Percentiles rank a stretch among this genome's conserved stretches.
phyloP scores from a whole-genome alignment of 2,113 vertebrate genomes.

The Oncorhynchus nerka region DNA sequence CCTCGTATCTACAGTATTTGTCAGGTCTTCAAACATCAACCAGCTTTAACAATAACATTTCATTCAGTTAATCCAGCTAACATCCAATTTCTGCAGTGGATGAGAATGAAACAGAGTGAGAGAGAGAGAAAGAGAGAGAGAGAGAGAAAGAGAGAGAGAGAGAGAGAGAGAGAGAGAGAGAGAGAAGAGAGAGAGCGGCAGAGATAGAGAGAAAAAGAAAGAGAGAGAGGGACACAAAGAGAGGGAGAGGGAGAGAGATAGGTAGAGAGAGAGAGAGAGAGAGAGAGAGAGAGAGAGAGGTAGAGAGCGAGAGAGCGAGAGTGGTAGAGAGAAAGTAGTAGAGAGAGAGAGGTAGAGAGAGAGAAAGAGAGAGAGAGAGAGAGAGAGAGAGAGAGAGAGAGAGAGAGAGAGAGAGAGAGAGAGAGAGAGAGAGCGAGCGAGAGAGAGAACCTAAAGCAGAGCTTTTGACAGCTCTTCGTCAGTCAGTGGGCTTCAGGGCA shows the following conservation, averaged over 20 bases:
- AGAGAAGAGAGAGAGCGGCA: background rate
- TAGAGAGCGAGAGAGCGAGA: background rate
- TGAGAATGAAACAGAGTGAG: slow-evolving; percentile 6
- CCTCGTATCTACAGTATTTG: slow-evolving; percentile 22
- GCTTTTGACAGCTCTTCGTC: slow-evolving; percentile 38
- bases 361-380: no score
- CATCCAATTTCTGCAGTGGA: slow-evolving; percentile 41
- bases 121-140: background rate
- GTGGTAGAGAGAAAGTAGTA: rapidly evolving
- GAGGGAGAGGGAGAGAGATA: background rate
- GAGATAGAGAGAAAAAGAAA: no score
- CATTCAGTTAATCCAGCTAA: slow-evolving; percentile 43
- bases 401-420: background rate
- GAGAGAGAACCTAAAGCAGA: background rate
- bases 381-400: no score
- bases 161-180: background rate
- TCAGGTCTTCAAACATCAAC: slow-evolving; percentile 10
- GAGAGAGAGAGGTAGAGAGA: no score
- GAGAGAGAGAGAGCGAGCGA: background rate
- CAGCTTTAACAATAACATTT: slow-evolving; percentile 13
- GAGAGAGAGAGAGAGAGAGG: no score
- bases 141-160: no score
- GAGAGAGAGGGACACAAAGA: rapidly evolving
- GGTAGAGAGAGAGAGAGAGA: no score
- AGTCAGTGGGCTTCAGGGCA: slow-evolving; percentile 17